Conservation (phyloP, 1,140 invertebrate genomes). For the Drosophila biarmipes region DNA sequence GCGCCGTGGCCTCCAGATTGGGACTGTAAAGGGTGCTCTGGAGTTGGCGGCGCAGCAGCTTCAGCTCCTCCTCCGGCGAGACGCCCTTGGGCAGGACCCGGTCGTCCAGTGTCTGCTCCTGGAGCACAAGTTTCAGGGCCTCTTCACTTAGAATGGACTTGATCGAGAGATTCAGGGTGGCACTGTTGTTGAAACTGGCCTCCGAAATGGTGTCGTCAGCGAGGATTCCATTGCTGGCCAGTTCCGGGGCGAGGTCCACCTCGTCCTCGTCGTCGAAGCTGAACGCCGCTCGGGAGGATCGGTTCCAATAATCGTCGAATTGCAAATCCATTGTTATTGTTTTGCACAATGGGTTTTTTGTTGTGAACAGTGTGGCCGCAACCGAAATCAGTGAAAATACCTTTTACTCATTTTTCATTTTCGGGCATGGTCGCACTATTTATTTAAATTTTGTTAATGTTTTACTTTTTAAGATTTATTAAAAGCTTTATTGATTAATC, state of each 20-base stretch:
- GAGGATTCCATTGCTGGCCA: slow-evolving; percentile 62
- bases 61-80: slow-evolving; percentile 70
- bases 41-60: slow-evolving; percentile 70
- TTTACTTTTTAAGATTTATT: background rate
- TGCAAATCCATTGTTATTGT: slow-evolving; percentile 39
- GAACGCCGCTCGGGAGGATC: slow-evolving; percentile 74
- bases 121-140: slow-evolving; percentile 63
- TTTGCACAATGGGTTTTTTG: background rate
- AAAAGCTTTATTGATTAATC: background rate
- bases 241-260: slow-evolving; percentile 24
- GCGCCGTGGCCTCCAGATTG: slow-evolving; percentile 83
- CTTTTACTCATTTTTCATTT: background rate
- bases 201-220: slow-evolving; percentile 77
- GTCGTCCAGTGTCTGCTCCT: slow-evolving; percentile 72
- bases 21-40: slow-evolving; percentile 76
- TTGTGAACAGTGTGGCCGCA: slow-evolving; percentile 11
- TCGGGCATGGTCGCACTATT: background rate
- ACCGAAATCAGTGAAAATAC: background rate
- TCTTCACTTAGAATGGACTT: slow-evolving; percentile 75
- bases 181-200: slow-evolving; percentile 71
- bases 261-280: slow-evolving; percentile 83
- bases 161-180: slow-evolving; percentile 66
- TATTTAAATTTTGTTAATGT: background rate
- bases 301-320: slow-evolving; percentile 78
- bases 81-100: slow-evolving; percentile 71